phyloP scores from a whole-genome alignment of 1,140 invertebrate species.

The Trachymyrmex cornetzi region DNA sequence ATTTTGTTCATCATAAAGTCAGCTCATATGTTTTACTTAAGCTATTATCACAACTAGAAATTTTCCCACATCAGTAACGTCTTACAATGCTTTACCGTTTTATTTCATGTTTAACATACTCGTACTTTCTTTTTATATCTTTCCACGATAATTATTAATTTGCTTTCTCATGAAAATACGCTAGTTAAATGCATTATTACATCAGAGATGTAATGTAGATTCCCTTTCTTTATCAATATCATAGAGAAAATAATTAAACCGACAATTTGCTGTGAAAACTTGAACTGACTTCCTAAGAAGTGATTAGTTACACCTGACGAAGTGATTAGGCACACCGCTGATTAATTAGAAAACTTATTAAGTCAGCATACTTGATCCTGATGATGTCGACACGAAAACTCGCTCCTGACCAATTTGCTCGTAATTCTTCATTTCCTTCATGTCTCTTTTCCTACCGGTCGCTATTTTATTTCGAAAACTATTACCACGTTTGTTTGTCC shows the following conservation, averaged over 20 bases:
- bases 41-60: slow-evolving; percentile 38
- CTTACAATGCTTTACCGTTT: slow-evolving; percentile 28
- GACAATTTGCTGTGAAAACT: slow-evolving; percentile 35
- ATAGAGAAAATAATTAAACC: background rate
- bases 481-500: slow-evolving; percentile 72
- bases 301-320: slow-evolving; percentile 34
- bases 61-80: slow-evolving; percentile 34
- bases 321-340: slow-evolving; percentile 15
- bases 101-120: slow-evolving; percentile 24
- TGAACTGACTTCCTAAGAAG: slow-evolving; percentile 9
- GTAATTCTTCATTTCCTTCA: slow-evolving; percentile 75
- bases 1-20: background rate
- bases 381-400: slow-evolving; percentile 70
- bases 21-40: slow-evolving; percentile 21
- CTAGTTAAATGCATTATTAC: background rate
- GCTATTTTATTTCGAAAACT: slow-evolving; percentile 79
- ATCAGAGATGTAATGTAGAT: background rate
- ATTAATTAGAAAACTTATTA: slow-evolving; percentile 70
- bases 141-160: slow-evolving; percentile 21
- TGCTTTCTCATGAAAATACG: background rate
- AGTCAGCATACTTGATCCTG: slow-evolving; percentile 80
- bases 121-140: slow-evolving; percentile 39
- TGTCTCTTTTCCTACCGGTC: slow-evolving; percentile 71
- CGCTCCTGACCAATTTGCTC: slow-evolving; percentile 68
- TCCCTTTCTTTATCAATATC: background rate